phyloP scores from a whole-genome alignment of 1,140 invertebrate species.

The Hormaphis cornu region DNA sequence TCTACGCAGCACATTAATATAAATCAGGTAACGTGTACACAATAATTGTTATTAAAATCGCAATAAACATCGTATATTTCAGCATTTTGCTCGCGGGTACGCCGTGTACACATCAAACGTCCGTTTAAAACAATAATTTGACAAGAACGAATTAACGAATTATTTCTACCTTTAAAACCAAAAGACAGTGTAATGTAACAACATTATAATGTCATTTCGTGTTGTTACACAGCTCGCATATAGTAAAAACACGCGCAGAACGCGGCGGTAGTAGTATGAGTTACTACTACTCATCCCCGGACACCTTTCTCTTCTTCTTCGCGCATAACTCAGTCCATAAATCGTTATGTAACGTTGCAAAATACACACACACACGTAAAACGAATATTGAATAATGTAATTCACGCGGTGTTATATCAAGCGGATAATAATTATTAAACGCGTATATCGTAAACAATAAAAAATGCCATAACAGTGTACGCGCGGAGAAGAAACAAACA shows the following conservation, averaged over 20 bases:
- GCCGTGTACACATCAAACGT: neutral
- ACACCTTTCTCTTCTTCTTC: conserved; percentile 25
- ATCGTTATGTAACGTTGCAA: conserved; percentile 7
- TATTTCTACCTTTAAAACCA: neutral
- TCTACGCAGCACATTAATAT: too few relatives aligned
- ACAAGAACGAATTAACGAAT: neutral
- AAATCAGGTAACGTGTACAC: neutral
- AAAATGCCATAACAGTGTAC: too few relatives aligned
- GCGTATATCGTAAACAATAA: neutral
- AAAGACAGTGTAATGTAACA: neutral
- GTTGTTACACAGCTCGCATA: too few relatives aligned
- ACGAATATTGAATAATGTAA: neutral
- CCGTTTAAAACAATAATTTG: conserved; percentile 2
- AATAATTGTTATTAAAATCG: neutral
- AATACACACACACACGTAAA: neutral
- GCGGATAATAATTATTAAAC: too few relatives aligned
- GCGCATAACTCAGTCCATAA: conserved; percentile 9
- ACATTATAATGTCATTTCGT: neutral
- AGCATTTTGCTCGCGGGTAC: neutral
- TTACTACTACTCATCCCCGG: neutral
- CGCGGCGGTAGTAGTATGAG: neutral
- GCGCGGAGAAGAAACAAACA: too few relatives aligned
- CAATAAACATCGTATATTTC: neutral
- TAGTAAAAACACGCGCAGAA: too few relatives aligned
- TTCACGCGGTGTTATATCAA: neutral